phyloP scores from a whole-genome alignment of 2,113 vertebrate genomes.

The Pteropus alecto region DNA sequence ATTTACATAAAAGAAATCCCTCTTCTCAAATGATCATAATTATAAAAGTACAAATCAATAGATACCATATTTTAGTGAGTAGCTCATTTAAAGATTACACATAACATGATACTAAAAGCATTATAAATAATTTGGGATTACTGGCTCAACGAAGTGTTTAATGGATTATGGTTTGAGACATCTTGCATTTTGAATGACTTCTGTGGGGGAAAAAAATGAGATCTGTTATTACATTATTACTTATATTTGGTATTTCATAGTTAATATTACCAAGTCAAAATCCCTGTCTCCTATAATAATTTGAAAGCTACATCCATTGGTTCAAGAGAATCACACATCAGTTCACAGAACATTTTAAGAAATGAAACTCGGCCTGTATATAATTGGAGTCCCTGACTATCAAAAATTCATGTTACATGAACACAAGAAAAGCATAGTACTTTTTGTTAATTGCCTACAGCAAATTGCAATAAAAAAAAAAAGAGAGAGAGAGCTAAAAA shows the following conservation, averaged over 20 bases:
- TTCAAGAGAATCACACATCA: not conserved
- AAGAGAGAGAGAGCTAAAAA: not conserved
- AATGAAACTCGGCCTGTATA: not conserved
- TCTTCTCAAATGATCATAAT: not conserved
- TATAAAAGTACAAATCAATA: not conserved
- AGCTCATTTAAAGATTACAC: conserved; percentile 12
- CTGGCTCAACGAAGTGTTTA: conserved; percentile 1
- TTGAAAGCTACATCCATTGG: not conserved
- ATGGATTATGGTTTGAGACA: conserved; percentile 10
- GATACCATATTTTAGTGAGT: not conserved
- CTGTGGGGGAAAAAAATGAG: not conserved
- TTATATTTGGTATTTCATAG: not conserved
- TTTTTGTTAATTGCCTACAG: not conserved
- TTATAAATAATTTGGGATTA: conserved; percentile 11
- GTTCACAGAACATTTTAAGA: not conserved
- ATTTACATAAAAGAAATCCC: conserved; percentile 37
- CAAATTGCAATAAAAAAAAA: not conserved
- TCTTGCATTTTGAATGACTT: conserved; percentile 28
- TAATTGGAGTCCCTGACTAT: not conserved
- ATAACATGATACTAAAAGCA: conserved; percentile 1
- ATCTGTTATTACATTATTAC: not conserved
- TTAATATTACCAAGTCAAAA: not conserved
- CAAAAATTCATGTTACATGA: not conserved
- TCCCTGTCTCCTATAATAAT: not conserved
- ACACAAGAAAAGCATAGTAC: not conserved